Base-by-base conservation (phyloP, 2,113 vertebrate genomes). In the Aptenodytes forsteri region DNA sequence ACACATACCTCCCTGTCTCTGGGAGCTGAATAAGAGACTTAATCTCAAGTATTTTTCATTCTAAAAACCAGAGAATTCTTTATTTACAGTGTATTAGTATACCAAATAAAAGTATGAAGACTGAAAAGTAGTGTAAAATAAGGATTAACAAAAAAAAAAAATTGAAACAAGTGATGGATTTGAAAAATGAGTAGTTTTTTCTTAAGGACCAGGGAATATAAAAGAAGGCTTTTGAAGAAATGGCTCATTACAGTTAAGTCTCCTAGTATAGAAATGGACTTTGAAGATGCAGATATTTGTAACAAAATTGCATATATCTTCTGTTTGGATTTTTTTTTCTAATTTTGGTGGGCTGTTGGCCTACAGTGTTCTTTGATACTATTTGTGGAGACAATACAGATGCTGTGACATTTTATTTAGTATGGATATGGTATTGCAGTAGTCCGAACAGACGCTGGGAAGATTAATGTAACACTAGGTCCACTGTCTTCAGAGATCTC, bases 401-500 rank as follows among this genome's bases (percentile, higher is more conserved):
- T 61, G 90, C 86, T 90, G 93, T 96, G 90, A 49, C 55, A 36
- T 36, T 95, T 97, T 83, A 82, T 97, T 97, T 96, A 91, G 71
- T 84, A 94, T 95, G 96, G 93, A 30, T 93, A 64, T 78, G 90
- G 61, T 96, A 91, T 95, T 97, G 82, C 89, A 32, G 50, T 38
- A 50, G 58, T 89, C 93, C 2, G 0, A 49, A 79, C 94, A 95
- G 95, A 96, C 92, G 91, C 93, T 96, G 90, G 55, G 11, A 59
- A 93, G 82, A 84, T 96, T 90, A 78, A 40, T 58, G 23, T 70
- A 96, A 98, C 97, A 97, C 94, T 97, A 40, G 82, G 23, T 67
- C 93, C 80, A 82, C 95, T 96, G 96, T 97, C 86, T 73, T 67
- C 80, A 17, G 94, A 90, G 93, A 80, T 70, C 83, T 69, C 71